Evolutionary conservation across 1,140 invertebrate genomes (phyloP).

Genomic region (Elymnias hypermnestra): DNA sequence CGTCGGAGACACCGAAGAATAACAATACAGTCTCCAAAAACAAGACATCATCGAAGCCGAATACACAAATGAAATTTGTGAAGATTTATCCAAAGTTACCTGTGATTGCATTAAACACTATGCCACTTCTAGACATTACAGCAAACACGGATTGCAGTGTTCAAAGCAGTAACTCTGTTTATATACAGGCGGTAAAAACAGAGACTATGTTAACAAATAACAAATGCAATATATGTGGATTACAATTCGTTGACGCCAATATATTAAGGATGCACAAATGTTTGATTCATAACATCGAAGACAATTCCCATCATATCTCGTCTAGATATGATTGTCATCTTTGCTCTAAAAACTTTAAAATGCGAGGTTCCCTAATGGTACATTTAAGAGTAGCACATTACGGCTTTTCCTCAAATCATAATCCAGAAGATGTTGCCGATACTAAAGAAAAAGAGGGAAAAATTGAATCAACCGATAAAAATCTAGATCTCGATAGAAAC

Average conservation of each 20-base stretch:
- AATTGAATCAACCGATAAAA: slow-evolving; percentile 28
- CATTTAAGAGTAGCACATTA: slow-evolving; percentile 88
- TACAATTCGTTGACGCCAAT: slow-evolving; percentile 82
- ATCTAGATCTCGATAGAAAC: slow-evolving; percentile 33
- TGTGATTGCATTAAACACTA: slow-evolving; percentile 52
- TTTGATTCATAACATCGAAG: slow-evolving; percentile 81
- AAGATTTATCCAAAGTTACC: slow-evolving; percentile 68
- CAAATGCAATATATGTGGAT: slow-evolving; percentile 83
- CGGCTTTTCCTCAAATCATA: slow-evolving; percentile 52
- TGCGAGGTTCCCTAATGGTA: slow-evolving; percentile 87
- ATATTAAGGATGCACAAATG: slow-evolving; percentile 85
- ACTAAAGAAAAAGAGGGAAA: slow-evolving; percentile 19
- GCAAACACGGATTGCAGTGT: slow-evolving; percentile 25
- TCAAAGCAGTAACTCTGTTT: slow-evolving; percentile 26
- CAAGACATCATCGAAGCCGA: slow-evolving; percentile 39
- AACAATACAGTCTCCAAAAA: slow-evolving; percentile 47
- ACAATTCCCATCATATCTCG: slow-evolving; percentile 67
- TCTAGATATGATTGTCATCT: slow-evolving; percentile 84
- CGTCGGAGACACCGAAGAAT: slow-evolving; percentile 26
- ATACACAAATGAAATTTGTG: slow-evolving; percentile 58
- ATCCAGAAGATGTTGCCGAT: slow-evolving; percentile 16
- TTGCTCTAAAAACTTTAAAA: slow-evolving; percentile 87
- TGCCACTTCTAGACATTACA: slow-evolving; percentile 61
- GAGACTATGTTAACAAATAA: slow-evolving; percentile 47
- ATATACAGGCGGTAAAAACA: slow-evolving; percentile 35